Base-by-base conservation (phyloP, 2,113 vertebrate species). In the Trichomycterus rosablanca region DNA sequence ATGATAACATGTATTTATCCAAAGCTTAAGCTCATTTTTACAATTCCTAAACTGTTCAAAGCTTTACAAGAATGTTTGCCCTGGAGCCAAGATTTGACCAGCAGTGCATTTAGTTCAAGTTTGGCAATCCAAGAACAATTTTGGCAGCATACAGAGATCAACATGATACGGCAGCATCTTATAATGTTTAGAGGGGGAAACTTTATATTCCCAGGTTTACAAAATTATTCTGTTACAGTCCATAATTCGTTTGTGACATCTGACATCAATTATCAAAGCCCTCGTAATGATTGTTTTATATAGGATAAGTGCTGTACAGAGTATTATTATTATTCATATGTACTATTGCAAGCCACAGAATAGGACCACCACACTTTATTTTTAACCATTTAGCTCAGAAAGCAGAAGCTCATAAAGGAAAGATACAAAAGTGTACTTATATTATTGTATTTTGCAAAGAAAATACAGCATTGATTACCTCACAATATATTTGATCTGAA, bases 251-350 rank as follows among this genome's bases (percentile, higher is more conserved):
- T 58, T 20, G 37, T 66, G 26, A 26, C 32, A 44, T 59, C 37
- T 44, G 28, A 65, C 51, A 55, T 50, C 37, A 53, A 30, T 50
- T 45, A 66, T 26, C 54, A 53, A 75, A 73, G 55, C 68, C 65
- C 55, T 71, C 62, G 19, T 50, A 53, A 50, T 68, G 62, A 61
- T 66, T 66, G 70, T 52, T 70, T 54, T 50, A 61, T 40, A 61
- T 40, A 59, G 73, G 61, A 64, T 65, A 71, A 43, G 58, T 63
- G 46, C 53, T 54, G 46, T 62, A 68, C 19, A 58, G 61, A 59
- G 59, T 66, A 67, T 34, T 32, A 39, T 23, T 44, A 48, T 26
- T 19, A 53, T 40, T 62, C 20, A 18, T 40, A 26, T 28, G 40
- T 26, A 50, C 53, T 63, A 45, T 39, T 60, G 65, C 35, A 42